Evolutionary conservation across 2,797 vertebrate species (phyloP).

Genomic region (Anabacerthia variegaticeps): DNA sequence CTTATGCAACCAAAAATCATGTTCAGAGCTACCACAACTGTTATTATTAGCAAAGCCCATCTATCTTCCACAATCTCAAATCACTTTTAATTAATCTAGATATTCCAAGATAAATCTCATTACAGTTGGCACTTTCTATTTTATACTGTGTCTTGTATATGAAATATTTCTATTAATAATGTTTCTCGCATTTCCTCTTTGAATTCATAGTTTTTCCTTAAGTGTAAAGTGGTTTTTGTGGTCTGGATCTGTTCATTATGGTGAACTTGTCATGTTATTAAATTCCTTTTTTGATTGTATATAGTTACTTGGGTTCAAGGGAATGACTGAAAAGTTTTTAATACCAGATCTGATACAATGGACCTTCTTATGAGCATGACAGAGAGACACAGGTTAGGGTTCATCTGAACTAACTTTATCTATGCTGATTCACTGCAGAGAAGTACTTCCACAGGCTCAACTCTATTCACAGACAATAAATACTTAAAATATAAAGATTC

Average conservation of each 20-base stretch:
- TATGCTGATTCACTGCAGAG: neutral
- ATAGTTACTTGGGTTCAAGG: neutral
- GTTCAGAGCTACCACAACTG: neutral
- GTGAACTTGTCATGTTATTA: neutral
- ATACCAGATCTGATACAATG: neutral
- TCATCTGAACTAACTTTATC: neutral
- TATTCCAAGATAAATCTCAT: constrained; percentile 7
- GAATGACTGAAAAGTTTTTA: neutral
- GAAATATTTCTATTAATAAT: neutral
- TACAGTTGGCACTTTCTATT: neutral
- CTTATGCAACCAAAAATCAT: constrained; percentile 6
- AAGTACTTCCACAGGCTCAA: neutral
- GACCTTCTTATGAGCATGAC: neutral
- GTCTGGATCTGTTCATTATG: neutral
- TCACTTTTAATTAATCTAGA: constrained; percentile 50
- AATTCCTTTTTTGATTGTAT: neutral
- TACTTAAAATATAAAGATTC: neutral
- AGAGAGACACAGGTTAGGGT: neutral
- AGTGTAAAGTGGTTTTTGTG: neutral
- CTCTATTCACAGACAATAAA: neutral
- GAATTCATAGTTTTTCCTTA: neutral
- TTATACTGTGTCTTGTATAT: neutral
- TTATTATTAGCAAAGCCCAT: constrained; percentile 15
- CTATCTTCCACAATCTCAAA: constrained; percentile 33
- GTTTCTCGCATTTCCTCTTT: neutral